A percentile compares a stretch with the other conserved stretches of the same genome.
These are phyloP conservation scores for Brachionus calyciflorus DNA, from an alignment of 1,140 invertebrate genomes.

Conservation along the genomic window DNA sequence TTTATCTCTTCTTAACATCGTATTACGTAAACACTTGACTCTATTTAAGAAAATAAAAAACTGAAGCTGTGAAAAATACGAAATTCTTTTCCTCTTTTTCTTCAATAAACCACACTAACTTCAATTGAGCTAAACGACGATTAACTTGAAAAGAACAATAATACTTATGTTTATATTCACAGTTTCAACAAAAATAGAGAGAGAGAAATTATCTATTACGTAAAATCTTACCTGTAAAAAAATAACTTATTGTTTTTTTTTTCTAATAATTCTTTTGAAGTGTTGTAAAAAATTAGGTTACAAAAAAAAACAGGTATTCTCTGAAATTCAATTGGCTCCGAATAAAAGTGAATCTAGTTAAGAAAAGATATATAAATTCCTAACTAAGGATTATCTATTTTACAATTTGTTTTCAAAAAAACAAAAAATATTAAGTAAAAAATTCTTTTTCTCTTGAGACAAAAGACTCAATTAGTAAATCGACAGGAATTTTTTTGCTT, in stretches of 20 bases:
- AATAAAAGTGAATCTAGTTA: background rate
- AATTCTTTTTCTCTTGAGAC: background rate
- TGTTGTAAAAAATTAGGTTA: background rate
- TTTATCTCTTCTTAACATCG: conserved; percentile 29
- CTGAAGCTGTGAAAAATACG: conserved; percentile 44
- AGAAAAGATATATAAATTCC: background rate
- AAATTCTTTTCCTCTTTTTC: background rate
- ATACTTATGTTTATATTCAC: conserved; percentile 44
- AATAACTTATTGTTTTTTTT: background rate
- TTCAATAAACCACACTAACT: conserved; percentile 44
- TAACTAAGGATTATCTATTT: conserved; percentile 4
- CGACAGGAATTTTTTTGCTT: too few species aligned
- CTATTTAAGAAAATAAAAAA: conserved; percentile 1
- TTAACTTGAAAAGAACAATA: conserved; percentile 45
- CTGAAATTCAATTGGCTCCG: too few species aligned
- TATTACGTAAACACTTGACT: conserved; percentile 38
- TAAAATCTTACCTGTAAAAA: conserved; percentile 43
- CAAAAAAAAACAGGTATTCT: background rate
- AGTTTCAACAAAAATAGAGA: conserved; percentile 5
- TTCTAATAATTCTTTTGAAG: conserved; percentile 20
- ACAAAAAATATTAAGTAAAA: too few species aligned
- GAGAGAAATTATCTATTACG: conserved; percentile 41
- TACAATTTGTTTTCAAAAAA: background rate
- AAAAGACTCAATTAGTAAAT: conserved; percentile 1
- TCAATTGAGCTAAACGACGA: conserved; percentile 20